These are phyloP conservation scores for Petrocephalus schoutedeni DNA, from an alignment of 2,797 vertebrate genomes.

Conservation along the genomic window DNA sequence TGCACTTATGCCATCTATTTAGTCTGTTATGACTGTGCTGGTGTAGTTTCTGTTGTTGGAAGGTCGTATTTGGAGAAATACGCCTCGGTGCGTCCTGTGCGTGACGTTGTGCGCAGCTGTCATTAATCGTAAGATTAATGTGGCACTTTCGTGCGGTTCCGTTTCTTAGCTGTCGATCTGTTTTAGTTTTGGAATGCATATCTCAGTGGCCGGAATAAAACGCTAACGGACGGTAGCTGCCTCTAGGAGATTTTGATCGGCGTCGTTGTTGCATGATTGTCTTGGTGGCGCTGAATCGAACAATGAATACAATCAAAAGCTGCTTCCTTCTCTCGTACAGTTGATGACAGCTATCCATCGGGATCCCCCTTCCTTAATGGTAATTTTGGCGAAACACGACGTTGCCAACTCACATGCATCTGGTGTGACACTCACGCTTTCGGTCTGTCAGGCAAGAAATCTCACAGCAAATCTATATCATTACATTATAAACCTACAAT, in stretches of 20 bases:
- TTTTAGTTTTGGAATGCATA: background rate
- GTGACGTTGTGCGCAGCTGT: background rate
- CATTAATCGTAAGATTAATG: background rate
- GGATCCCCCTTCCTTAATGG: background rate
- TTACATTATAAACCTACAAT: too few species aligned
- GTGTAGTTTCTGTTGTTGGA: background rate
- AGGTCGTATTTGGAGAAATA: background rate
- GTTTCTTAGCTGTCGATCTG: background rate
- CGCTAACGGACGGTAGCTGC: background rate
- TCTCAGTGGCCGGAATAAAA: background rate
- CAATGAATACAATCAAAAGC: background rate
- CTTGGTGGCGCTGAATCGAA: background rate
- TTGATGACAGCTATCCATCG: background rate
- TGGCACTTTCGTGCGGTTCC: background rate
- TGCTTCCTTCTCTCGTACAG: background rate
- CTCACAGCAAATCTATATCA: too few species aligned
- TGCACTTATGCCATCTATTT: background rate
- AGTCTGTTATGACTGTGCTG: background rate
- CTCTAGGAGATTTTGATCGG: background rate
- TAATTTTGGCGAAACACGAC: background rate
- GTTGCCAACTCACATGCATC: too few species aligned
- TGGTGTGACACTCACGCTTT: too few species aligned
- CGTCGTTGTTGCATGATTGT: background rate
- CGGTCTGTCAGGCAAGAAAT: too few species aligned
- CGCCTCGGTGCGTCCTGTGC: background rate